These are phyloP conservation scores for Brachypodius melanocephalos DNA, from an alignment of 2,113 vertebrate genomes.

Conservation along the genomic window DNA sequence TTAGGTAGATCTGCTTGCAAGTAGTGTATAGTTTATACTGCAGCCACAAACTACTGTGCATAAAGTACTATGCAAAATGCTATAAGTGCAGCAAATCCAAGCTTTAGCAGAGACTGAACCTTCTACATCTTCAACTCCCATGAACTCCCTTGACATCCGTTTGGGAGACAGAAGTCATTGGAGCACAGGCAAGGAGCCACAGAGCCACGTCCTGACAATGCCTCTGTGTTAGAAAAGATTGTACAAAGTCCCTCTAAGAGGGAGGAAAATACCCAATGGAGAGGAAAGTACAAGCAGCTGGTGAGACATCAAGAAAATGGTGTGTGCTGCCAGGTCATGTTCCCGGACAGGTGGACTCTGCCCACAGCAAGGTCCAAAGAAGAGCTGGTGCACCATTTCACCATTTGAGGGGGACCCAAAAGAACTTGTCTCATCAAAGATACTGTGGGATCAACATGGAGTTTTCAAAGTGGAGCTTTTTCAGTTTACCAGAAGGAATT, in stretches of 20 bases:
- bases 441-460: accelerated
- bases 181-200: neutral
- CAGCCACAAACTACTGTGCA: neutral
- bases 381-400: neutral
- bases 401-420: neutral
- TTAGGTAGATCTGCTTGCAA: neutral
- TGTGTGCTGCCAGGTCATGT: neutral
- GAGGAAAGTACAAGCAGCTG: neutral
- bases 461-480: neutral
- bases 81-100: neutral
- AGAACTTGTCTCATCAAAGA: neutral
- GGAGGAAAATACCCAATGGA: neutral
- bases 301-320: accelerated
- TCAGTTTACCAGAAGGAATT: neutral
- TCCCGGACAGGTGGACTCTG: neutral
- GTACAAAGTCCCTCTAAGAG: neutral
- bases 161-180: neutral
- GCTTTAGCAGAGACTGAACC: neutral
- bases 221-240: neutral
- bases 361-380: neutral
- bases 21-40: neutral
- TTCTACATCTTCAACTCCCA: neutral
- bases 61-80: neutral
- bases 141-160: accelerated
- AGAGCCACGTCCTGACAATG: accelerated